Conservation (phyloP, 2,113 vertebrate genomes). For the Arizona elegans region DNA sequence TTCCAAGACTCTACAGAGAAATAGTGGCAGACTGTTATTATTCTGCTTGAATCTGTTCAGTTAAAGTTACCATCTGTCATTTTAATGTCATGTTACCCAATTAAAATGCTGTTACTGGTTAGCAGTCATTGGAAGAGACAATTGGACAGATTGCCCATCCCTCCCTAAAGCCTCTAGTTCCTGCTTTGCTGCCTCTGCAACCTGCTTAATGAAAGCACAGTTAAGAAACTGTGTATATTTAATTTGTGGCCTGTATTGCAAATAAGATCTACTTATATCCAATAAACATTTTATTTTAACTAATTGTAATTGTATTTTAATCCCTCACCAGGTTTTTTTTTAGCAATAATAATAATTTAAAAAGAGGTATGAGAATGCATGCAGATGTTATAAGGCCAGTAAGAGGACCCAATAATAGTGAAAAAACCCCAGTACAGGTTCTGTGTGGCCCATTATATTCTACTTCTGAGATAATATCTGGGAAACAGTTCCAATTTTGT, state of each 20-base stretch:
- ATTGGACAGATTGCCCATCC: constrained; percentile 49
- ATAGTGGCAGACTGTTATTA: constrained; percentile 65
- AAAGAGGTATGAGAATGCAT: constrained; percentile 11
- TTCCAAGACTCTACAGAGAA: constrained; percentile 48
- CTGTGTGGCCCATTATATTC: background rate
- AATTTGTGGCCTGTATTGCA: constrained; percentile 37
- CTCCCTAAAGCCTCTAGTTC: constrained; percentile 51
- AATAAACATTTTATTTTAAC: constrained; percentile 43
- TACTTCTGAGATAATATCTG: background rate
- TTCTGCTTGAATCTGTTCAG: constrained; percentile 61
- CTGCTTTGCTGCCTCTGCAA: constrained; percentile 53
- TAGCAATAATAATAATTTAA: background rate
- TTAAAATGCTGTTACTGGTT: constrained; percentile 60
- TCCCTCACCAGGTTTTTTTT: constrained; percentile 14
- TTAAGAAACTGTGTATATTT: constrained; percentile 42
- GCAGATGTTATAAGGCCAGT: background rate
- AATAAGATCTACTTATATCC: constrained; percentile 33
- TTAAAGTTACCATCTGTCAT: constrained; percentile 66
- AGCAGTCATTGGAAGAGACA: constrained; percentile 51
- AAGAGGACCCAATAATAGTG: background rate
- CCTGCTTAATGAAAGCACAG: constrained; percentile 47
- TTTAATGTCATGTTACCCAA: constrained; percentile 56
- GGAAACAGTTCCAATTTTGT: background rate
- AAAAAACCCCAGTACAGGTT: constrained; percentile 9
- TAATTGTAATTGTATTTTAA: constrained; percentile 33